These are phyloP conservation scores for fruit fly (Drosophila melanogaster) DNA, from an alignment of 1,140 invertebrate genomes.

Conservation along the genomic window Release_6_plus_ISO1_MT NT_037436.4:17348501-17349000, in stretches of 20 bases:
- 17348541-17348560: slow-evolving; percentile 41
- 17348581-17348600: slow-evolving; percentile 77
- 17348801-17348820: no score
- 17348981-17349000: no score
- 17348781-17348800: slow-evolving; percentile 6
- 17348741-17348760: background rate
- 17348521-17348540: slow-evolving; percentile 52
- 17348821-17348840: background rate
- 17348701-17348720: slow-evolving; percentile 23
- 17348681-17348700: slow-evolving; percentile 43
- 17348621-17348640: slow-evolving; percentile 28
- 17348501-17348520: slow-evolving; percentile 13
- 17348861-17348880: background rate
- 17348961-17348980: no score
- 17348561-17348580: slow-evolving; percentile 72
- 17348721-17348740: slow-evolving; percentile 22
- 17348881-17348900: background rate
- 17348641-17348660: background rate
- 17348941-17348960: background rate
- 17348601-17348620: slow-evolving; percentile 68
- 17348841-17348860: slow-evolving; percentile 14
- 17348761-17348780: slow-evolving; percentile 14
- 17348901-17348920: no score
- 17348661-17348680: slow-evolving; percentile 14
- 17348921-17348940: no score